Base-by-base conservation (phyloP, 2,113 vertebrate genomes). In the Tursiops truncatus region DNA sequence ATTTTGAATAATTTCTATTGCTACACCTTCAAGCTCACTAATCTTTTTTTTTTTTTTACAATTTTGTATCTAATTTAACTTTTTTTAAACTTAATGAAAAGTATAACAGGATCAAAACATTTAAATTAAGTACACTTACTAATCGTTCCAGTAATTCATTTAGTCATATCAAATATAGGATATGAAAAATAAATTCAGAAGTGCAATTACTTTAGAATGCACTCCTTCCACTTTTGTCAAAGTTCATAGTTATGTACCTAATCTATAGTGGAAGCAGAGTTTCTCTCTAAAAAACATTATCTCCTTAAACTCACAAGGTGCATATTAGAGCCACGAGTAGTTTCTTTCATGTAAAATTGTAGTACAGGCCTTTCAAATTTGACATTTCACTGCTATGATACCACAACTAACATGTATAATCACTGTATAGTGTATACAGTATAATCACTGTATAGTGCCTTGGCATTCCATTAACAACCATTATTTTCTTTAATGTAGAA, bases 151-250 rank as follows among this genome's bases (percentile, higher is more conserved):
- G 93, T 98, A 97, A 98, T 98, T 97, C 96, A 96, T 88, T 98
- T 98, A 97, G 84, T 98, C 88, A 93, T 97, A 96, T 98, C 95
- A 98, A 96, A 96, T 98, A 98, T 94, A 98, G 71, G 74, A 98
- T 98, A 98, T 98, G 96, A 98, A 98, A 98, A 98, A 98, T 98
- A 98, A 98, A 98, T 96, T 96, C 97, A 97, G 95, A 98, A 97
- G 96, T 98, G 95, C 98, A 97, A 96, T 98, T 98, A 98, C 87
- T 98, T 98, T 95, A 98, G 98, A 98, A 97, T 98, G 98, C 93
- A 98, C 89, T 90, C 96, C 96, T 98, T 98, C 96, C 97, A 97
- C 97, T 97, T 97, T 71, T 98, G 73, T 97, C 95, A 97, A 76
- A 98, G 97, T 98, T 98, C 98, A 98, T 92, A 98, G 95, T 96